A percentile compares a stretch with the other conserved stretches of the same genome.
Evolutionary conservation across 2,888 invertebrate species (phyloP).

Genomic region (Hymenopus coronatus): DNA sequence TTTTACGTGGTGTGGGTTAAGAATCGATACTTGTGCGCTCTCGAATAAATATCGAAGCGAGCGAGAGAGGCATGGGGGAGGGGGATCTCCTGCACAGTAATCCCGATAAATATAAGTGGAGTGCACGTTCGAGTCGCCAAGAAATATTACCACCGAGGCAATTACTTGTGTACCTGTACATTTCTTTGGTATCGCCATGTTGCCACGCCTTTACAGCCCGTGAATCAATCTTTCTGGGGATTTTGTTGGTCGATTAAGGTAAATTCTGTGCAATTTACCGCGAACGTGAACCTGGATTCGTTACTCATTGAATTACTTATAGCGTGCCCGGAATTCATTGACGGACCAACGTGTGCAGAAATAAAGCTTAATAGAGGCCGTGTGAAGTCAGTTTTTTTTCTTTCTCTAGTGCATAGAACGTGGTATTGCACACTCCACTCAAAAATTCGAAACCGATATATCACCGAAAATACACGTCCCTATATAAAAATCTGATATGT

Average conservation of each 20-base stretch:
- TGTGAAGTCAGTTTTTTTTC: too few species aligned
- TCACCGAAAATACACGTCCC: too few species aligned
- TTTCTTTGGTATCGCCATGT: neutral
- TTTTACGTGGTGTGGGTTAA: neutral
- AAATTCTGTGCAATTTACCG: neutral
- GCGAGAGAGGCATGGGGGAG: neutral
- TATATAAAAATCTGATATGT: too few species aligned
- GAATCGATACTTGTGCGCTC: neutral
- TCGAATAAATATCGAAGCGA: neutral
- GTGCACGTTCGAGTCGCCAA: neutral
- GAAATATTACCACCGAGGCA: neutral
- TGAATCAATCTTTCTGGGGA: neutral
- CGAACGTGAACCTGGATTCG: neutral
- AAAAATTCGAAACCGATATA: too few species aligned
- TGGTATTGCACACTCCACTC: too few species aligned
- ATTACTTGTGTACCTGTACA: neutral
- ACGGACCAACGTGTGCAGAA: neutral
- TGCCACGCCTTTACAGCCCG: neutral
- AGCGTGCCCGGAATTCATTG: neutral
- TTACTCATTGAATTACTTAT: neutral
- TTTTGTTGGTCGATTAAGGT: neutral
- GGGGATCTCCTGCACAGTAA: neutral
- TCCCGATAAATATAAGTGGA: neutral
- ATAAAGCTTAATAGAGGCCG: too few species aligned
- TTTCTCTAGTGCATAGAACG: too few species aligned